Evolutionary conservation across 2,888 invertebrate species (phyloP), one percentile per base, ranked within the genome.

Genomic region (Drosophila austrosaltans): DNA sequence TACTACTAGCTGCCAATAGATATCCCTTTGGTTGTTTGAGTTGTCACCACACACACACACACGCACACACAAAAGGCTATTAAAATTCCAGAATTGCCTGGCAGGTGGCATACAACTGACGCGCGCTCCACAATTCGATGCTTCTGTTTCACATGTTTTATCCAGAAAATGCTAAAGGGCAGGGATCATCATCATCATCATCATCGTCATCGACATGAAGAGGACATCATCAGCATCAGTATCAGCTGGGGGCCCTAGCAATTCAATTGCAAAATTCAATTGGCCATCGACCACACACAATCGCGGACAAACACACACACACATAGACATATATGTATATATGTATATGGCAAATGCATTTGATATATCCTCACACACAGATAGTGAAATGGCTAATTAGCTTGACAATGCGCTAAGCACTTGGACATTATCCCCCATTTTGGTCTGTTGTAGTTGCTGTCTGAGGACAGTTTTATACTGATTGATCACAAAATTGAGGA

Each of bases 381-480:
- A 16, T 16, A 16, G 16, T 16, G 16, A 16, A 16, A 16, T 16
- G 16, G 16, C 16, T 16, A 83, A 83, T 83, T 87, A 82, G 75
- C 84, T 75, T 71, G 80, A 60, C 87, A 87, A 81, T 81, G 74
- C 75, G 84, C 84, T 87, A 82, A 84, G 84, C 80, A 78, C 83
- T 87, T 80, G 84, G 82, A 82, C 82, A 84, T 87, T 87, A 84
- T 83, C 81, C 87, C 70, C 70, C 39, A 16, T 22, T 36, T 39
- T 39, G 39, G 36, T 53, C 20, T 63, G 63, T 16, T 28, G 56
- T 54, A 30, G 63, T 40, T 16, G 4, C 32, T 32, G 56, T 70
- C 72, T 66, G 66, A 71, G 53, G 72, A 71, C 66, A 72, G 48
- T 72, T 72, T 61, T 60, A 62, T 62, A 57, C 68, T 82, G 86